Evolutionary conservation across 2,797 vertebrate genomes (phyloP).

Genomic region (Cottoperca gobio): DNA sequence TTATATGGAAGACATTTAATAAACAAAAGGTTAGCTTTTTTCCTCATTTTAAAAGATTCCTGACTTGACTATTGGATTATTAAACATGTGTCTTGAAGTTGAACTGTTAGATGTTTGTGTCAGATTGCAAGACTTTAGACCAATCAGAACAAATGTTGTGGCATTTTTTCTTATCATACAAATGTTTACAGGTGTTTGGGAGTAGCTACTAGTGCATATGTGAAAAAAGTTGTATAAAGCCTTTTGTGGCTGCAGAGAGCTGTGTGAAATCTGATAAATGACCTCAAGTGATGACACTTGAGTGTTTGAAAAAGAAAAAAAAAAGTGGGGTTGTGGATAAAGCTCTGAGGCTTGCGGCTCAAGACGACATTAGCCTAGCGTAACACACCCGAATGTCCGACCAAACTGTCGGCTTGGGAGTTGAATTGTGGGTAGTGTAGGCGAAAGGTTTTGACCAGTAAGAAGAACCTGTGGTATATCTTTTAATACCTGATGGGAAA

Average conservation of each 20-base stretch:
- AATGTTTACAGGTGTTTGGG: neutral
- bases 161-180: too few relatives aligned
- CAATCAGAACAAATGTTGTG: too few relatives aligned
- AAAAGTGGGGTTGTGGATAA: neutral
- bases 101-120: too few relatives aligned
- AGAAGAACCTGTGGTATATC: neutral
- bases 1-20: too few relatives aligned
- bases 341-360: neutral
- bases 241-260: neutral
- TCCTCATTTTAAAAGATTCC: too few relatives aligned
- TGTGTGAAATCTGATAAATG: neutral
- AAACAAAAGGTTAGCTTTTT: too few relatives aligned
- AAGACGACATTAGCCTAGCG: neutral
- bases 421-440: neutral
- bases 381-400: neutral
- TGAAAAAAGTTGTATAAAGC: neutral
- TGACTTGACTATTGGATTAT: too few relatives aligned
- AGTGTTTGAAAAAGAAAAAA: neutral
- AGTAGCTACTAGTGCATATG: neutral
- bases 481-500: constrained; percentile 1
- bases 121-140: too few relatives aligned
- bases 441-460: neutral
- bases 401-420: neutral
- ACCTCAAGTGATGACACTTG: neutral
- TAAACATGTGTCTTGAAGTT: too few relatives aligned